phyloP scores from a whole-genome alignment of 2,888 invertebrate genomes.

The Polymixis lichenea region DNA sequence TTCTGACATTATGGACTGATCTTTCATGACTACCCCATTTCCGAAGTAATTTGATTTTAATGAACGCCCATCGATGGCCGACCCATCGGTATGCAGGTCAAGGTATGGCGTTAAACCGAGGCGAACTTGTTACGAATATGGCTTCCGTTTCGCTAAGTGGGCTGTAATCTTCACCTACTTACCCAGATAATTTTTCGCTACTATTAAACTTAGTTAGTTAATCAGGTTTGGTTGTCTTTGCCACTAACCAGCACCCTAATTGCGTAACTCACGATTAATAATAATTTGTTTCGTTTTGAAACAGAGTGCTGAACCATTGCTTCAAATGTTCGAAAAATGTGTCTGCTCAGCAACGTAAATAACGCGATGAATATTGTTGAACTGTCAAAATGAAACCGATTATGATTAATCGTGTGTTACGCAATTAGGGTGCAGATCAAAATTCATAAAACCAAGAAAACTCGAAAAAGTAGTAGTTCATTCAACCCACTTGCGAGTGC shows the following conservation, averaged over 20 bases:
- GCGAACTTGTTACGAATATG: conserved; percentile 20
- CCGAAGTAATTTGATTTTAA: background rate
- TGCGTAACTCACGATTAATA: too few species aligned
- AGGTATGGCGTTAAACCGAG: background rate
- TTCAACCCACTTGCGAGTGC: background rate
- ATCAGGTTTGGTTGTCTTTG: background rate
- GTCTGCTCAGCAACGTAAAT: too few species aligned
- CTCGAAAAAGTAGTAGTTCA: background rate
- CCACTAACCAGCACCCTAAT: too few species aligned
- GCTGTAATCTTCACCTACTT: conserved; percentile 16
- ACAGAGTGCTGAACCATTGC: too few species aligned
- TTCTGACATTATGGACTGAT: too few species aligned
- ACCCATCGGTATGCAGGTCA: background rate
- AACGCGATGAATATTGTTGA: too few species aligned
- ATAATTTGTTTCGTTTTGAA: too few species aligned
- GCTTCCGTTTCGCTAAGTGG: conserved; percentile 26
- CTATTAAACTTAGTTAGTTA: background rate
- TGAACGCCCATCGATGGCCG: too few species aligned
- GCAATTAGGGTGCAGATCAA: too few species aligned
- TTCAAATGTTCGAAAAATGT: too few species aligned
- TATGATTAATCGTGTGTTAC: too few species aligned
- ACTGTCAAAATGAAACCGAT: too few species aligned
- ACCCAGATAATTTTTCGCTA: background rate
- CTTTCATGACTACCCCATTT: background rate
- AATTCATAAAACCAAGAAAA: background rate